A percentile compares a stretch with the other conserved stretches of the same genome.
Evolutionary conservation across 2,113 vertebrate genomes (phyloP).

Genomic region (Cromileptes altivelis): DNA sequence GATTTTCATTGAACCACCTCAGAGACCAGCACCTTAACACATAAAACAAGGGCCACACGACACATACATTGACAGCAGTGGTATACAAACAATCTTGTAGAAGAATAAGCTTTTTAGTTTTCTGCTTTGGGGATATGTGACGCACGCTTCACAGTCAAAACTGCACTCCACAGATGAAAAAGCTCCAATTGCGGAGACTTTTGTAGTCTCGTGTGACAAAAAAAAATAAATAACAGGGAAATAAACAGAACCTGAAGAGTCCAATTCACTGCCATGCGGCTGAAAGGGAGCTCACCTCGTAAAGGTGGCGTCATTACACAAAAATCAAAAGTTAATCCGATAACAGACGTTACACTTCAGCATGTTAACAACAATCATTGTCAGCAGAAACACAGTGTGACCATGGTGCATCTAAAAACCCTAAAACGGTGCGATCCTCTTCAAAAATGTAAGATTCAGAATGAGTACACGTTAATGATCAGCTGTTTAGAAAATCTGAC

Average conservation of each 20-base stretch:
- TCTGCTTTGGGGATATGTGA: slow-evolving; percentile 55
- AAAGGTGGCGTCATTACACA: not conserved
- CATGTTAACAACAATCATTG: slow-evolving; percentile 42
- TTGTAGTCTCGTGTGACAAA: not conserved
- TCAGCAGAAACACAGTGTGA: slow-evolving; percentile 32
- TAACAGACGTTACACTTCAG: slow-evolving; percentile 21
- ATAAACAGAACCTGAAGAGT: slow-evolving; percentile 19
- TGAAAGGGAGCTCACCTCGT: not conserved
- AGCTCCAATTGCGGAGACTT: not conserved
- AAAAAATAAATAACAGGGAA: not conserved
- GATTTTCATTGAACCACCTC: slow-evolving; percentile 74
- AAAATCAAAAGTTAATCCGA: slow-evolving; percentile 22
- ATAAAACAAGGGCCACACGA: slow-evolving; percentile 85
- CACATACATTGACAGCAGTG: slow-evolving; percentile 81
- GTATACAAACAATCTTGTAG: slow-evolving; percentile 81
- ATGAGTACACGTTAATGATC: slow-evolving; percentile 21
- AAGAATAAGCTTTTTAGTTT: slow-evolving; percentile 85
- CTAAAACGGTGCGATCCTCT: not conserved
- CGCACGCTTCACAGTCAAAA: slow-evolving; percentile 19
- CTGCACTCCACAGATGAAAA: slow-evolving; percentile 16
- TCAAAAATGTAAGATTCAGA: slow-evolving; percentile 41
- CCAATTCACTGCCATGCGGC: slow-evolving; percentile 25
- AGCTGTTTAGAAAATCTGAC: slow-evolving; percentile 38
- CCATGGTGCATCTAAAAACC: slow-evolving; percentile 43
- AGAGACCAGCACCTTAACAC: slow-evolving; percentile 80